Base-by-base conservation (phyloP, 1,140 invertebrate genomes). In the Sycobia sp. region DNA sequence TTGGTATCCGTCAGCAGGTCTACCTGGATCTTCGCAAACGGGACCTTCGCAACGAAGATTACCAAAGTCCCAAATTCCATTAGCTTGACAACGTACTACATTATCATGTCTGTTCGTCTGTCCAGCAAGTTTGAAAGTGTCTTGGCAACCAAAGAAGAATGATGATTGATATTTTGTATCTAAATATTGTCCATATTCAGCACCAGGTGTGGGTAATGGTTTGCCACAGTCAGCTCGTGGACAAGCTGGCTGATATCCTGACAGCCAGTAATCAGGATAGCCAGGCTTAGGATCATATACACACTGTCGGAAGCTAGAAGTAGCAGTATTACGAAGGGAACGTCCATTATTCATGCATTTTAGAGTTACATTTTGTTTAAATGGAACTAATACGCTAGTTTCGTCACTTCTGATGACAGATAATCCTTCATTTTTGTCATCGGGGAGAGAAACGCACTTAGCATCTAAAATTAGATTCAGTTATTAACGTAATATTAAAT, bases 31-130 rank as follows among this genome's bases (percentile, higher is more conserved):
- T 77, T 93, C 89, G 77, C 96, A 98, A 1, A 97, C 94, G 20
- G 95, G 94, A 58, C 95, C 95, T 84, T 97, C 95, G 74, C 96
- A 99, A 47, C 94, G 85, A 16, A 99, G 83, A 78, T 97, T 94
- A 10, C 96, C 96, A 80, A 98, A 97, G 81, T 98, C 96, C 96
- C 96, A 98, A 51, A 94, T 90, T 8, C 93, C 94, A 75, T 95
- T 95, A 2, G 89, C 89, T 82, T 92, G 90, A 80, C 96, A 98
- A 53, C 91, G 87, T 0, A 98, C 94, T 18, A 95, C 90, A 73
- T 96, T 95, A 71, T 98, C 95, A 68, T 94, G 91, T 68, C 89
- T 90, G 34, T 88, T 91, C 0, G 93, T 95, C 83, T 96, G 93
- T 4, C 96, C 95, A 25, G 94, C 94, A 22, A 97, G 78, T 73